Evolutionary conservation across 1,140 invertebrate genomes (phyloP).

Genomic region (Daktulosphaira vitifoliae): DNA sequence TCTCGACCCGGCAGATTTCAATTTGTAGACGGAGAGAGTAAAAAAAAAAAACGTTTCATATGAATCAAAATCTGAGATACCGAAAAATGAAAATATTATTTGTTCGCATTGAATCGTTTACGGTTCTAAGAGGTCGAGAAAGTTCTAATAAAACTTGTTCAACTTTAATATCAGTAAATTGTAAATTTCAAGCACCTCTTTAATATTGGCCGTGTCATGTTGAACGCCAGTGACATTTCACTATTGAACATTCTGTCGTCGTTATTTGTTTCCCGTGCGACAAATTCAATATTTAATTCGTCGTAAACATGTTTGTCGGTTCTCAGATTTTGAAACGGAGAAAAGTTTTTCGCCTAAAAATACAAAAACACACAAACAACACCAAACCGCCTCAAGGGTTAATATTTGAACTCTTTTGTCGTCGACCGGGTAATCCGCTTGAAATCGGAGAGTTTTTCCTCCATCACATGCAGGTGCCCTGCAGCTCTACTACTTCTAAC

Average conservation of each 20-base stretch:
- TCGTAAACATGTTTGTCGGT: background rate
- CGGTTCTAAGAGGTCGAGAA: conserved; percentile 12
- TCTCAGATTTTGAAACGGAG: conserved; percentile 22
- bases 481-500: too few relatives aligned
- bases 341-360: too few relatives aligned
- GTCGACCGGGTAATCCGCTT: background rate
- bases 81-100: too few relatives aligned
- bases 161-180: too few relatives aligned
- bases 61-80: conserved; percentile 22
- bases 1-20: too few relatives aligned
- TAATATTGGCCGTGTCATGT: too few relatives aligned
- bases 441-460: background rate
- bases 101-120: too few relatives aligned
- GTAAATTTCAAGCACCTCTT: too few relatives aligned
- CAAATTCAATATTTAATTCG: background rate
- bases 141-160: background rate
- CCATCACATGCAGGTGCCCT: too few relatives aligned
- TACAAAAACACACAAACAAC: background rate
- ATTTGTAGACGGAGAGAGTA: too few relatives aligned
- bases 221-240: too few relatives aligned
- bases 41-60: background rate
- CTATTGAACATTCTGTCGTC: too few relatives aligned
- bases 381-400: background rate
- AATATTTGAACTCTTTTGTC: background rate
- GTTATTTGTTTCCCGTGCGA: background rate